These are phyloP conservation scores for Mesoligia furuncula DNA, from an alignment of 2,888 invertebrate genomes.

Conservation along the genomic window DNA sequence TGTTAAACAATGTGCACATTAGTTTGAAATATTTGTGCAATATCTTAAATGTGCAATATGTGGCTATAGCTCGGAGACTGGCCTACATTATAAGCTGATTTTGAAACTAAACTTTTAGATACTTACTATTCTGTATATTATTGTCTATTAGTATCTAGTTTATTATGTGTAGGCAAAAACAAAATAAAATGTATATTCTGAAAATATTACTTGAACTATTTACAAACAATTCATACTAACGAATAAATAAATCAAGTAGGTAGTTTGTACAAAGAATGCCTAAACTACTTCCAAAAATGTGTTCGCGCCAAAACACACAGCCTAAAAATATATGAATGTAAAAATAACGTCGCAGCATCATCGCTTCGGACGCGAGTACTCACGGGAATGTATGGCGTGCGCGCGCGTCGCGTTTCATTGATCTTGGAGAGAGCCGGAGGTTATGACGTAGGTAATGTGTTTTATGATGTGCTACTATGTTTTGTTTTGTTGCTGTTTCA, in stretches of 20 bases:
- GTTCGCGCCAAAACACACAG: conserved; percentile 47
- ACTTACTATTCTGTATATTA: neutral
- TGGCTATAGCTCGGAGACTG: conserved; percentile 2
- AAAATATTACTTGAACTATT: neutral
- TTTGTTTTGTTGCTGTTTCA: conserved; percentile 26
- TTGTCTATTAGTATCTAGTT: neutral
- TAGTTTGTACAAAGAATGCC: conserved; percentile 10
- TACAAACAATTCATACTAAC: neutral
- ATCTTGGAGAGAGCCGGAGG: conserved; percentile 26
- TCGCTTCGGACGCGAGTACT: conserved; percentile 49
- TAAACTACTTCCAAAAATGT: conserved; percentile 21
- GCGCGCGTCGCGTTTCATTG: conserved; percentile 59
- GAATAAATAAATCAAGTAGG: conserved; percentile 8
- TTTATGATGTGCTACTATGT: conserved; percentile 25
- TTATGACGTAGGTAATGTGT: conserved; percentile 24
- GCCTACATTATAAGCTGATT: conserved; percentile 19
- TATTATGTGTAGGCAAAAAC: too few species aligned
- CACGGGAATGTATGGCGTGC: conserved; percentile 47
- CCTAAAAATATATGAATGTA: conserved; percentile 59
- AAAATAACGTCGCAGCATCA: conserved; percentile 51
- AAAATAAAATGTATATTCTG: neutral
- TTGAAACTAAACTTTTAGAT: neutral
- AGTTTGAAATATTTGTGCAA: conserved; percentile 29
- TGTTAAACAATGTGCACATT: conserved; percentile 31
- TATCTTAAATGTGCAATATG: conserved; percentile 9